Base-by-base conservation (phyloP, 1,140 invertebrate genomes). In the Dreissena rostriformis region DNA sequence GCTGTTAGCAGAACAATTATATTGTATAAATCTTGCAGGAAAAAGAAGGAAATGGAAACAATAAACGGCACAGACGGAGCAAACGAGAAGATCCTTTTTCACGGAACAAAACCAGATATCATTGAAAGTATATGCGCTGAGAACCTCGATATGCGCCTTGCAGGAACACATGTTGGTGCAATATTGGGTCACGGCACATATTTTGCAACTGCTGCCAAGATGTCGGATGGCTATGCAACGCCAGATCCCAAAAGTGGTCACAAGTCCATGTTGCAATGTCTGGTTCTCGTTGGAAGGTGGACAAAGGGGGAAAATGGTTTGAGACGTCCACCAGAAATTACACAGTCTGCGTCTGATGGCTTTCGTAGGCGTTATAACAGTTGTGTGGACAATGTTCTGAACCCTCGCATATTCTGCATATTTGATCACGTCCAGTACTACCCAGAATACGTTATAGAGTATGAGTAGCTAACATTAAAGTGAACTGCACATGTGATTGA, bases 361-460 rank as follows among this genome's bases (percentile, higher is more conserved):
- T 17, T 15, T 24, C 39, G n/a, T 10, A 68, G 26, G 67, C 53
- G 66, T 17, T 92, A 87, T 79, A 88, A 92, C 53, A 90, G 87
- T 26, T 88, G 87, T 82, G 90, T 91, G 7, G 86, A 92, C 67
- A 84, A 87, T 68, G 61, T 78, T 8, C 15, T 71, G 6, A 88
- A 85, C 53, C 90, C 91, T 15, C 71, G 63, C 65, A 91, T 91
- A 6, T 91, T 87, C 77, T 88, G 91, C 71, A 75, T 91, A 19
- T 92, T 91, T 85, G 80, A 89, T 63, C 55, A 82, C 1, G 82
- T 87, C 28, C 91, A 92, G 74, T 88, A 88, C 67, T 91, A 92
- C 82, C 91, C 91, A 22, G 90, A 90, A 75, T 90, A 92, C 79
- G 22, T 91, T 12, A 87, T 91, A 55, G 74, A 86, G 49, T 89